A percentile compares a stretch with the other conserved stretches of the same genome.
These are phyloP conservation scores for Mandrillus leucophaeus DNA, from an alignment of 2,113 vertebrate genomes.

Conservation along the genomic window DNA sequence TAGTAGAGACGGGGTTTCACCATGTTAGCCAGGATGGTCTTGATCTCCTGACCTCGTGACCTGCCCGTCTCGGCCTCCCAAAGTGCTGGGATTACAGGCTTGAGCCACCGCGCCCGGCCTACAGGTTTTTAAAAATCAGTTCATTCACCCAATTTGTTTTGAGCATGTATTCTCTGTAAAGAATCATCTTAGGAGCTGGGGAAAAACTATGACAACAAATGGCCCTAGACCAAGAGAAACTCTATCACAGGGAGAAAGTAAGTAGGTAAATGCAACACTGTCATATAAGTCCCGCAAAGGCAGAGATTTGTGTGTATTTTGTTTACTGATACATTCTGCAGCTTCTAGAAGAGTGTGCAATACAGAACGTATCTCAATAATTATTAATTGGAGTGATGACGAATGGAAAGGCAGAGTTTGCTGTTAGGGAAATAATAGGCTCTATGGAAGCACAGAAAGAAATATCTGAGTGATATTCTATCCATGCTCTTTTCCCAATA, in stretches of 20 bases:
- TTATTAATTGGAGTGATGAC: neutral
- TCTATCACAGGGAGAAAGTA: neutral
- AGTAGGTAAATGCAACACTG: neutral
- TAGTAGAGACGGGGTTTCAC: no score
- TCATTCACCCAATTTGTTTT: neutral
- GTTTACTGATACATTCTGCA: neutral
- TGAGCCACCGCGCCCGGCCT: no score
- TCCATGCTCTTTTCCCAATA: neutral
- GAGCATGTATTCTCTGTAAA: neutral
- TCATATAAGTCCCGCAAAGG: neutral
- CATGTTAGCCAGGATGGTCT: no score
- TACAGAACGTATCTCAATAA: no score
- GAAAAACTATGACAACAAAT: neutral
- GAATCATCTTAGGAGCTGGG: neutral
- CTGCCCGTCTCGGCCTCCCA: no score
- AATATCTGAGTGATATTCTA: accelerated
- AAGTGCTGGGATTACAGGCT: no score
- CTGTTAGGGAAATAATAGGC: neutral
- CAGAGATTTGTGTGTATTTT: neutral
- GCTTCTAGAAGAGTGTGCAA: neutral
- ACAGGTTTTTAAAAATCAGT: neutral
- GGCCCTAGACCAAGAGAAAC: neutral
- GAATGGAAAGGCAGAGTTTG: neutral
- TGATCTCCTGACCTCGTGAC: no score
- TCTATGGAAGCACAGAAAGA: neutral